Percentiles rank a stretch among this genome's conserved stretches.
Evolutionary conservation across 2,888 invertebrate species (phyloP).

Genomic region (Tanypteryx hageni): DNA sequence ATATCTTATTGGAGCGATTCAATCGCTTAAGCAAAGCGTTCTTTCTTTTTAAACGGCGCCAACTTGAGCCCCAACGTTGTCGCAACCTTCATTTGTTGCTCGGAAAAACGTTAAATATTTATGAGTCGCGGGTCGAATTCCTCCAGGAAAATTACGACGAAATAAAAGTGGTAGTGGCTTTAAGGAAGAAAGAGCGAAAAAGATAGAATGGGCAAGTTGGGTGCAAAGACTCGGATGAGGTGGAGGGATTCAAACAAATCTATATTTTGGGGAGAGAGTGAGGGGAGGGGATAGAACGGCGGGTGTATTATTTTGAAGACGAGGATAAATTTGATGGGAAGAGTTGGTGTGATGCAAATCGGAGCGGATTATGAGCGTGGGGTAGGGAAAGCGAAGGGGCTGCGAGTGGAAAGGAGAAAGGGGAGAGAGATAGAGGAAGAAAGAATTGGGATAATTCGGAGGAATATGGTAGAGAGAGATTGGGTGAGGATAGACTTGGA

Average conservation of each 20-base stretch:
- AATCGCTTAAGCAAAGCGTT: neutral
- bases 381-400: neutral
- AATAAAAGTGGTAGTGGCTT: neutral
- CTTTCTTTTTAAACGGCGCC: neutral
- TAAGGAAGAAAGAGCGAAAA: neutral
- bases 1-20: neutral
- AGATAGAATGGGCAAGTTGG: neutral
- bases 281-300: no score
- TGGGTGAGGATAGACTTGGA: neutral
- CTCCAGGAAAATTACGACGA: neutral
- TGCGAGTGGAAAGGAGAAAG: neutral
- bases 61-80: neutral
- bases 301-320: neutral
- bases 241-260: conserved; percentile 3
- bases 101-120: neutral
- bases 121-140: neutral
- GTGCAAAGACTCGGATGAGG: conserved; percentile 1
- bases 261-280: neutral
- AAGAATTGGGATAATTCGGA: neutral
- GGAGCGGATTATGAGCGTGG: neutral
- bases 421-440: neutral
- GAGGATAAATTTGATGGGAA: conserved; percentile 46
- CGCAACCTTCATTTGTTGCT: neutral
- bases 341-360: conserved; percentile 23
- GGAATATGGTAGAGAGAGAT: neutral